Evolutionary conservation across 2,888 invertebrate species (phyloP), one percentile per base, ranked within the genome.

Genomic region (Tipula vernalis): DNA sequence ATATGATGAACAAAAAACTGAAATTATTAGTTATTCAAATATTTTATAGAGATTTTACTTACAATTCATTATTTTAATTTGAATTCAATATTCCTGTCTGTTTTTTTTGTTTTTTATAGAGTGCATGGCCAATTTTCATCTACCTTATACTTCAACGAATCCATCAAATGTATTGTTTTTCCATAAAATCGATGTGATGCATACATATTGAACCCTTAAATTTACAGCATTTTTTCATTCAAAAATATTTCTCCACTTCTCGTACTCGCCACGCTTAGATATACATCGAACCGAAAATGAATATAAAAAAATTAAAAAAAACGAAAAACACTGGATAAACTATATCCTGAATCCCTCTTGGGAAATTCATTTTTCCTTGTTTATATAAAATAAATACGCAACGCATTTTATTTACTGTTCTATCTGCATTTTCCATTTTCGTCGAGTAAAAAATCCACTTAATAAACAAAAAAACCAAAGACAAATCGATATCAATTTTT

Each of bases 401-500:
- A 71, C 71, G 71, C 28, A 71, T 71, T 71, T 71, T 71, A 71
- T 71, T 71, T 71, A 71, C 71, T 71, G 28, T 71, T 71, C 71
- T 71, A 71, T 71, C 71, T 71, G 71, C 71, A 71, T 71, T 71
- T 71, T 71, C 71, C 71, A 71, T 71, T 71, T 71, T 71, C 28
- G 71, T 28, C 28, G 71, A 71, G 71, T 12, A 71, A 28, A 28
- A 71, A 71, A n/a, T 71, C 71, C 71, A 71, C 71, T 71, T 71
- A 71, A 71, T 71, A 71, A 71, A 71, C 71, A 71, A 71, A 71
- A 71, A 71, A 28, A 71, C 8, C 28, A 28, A 71, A 18, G 71
- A 71, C 71, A 71, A 71, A 71, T 71, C 71, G 71, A 71, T 71
- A 71, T 71, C 71, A 71, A 71, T 71, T 71, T 71, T 71, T 71